Conservation (phyloP, 1,140 invertebrate species). For the Drosophila lini region DNA sequence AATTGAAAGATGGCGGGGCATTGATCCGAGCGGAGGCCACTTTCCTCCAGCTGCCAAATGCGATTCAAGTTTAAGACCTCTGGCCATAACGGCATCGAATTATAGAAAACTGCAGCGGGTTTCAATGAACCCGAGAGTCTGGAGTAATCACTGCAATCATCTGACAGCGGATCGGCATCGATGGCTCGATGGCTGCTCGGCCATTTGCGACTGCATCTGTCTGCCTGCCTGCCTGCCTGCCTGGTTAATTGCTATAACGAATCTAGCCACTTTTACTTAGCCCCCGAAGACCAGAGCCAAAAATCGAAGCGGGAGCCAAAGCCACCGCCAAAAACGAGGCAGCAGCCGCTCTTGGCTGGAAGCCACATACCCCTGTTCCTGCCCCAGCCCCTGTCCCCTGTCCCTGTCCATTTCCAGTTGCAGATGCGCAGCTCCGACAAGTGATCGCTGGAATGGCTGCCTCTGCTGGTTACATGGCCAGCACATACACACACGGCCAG, state of each 20-base stretch:
- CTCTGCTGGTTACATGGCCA: conserved; percentile 43
- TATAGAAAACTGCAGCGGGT: conserved; percentile 66
- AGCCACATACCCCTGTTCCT: conserved; percentile 8
- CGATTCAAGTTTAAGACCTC: conserved; percentile 79
- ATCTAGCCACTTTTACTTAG: conserved; percentile 76
- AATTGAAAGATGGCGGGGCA: conserved; percentile 30
- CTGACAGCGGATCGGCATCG: conserved; percentile 60
- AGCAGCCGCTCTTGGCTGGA: conserved; percentile 15
- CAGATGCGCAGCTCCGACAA: conserved; percentile 43
- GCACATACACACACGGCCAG: conserved; percentile 5
- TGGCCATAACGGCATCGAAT: conserved; percentile 58
- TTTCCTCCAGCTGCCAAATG: conserved; percentile 61
- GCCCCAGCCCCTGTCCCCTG: conserved; percentile 1
- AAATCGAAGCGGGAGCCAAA: conserved; percentile 39
- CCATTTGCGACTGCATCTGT: conserved; percentile 32
- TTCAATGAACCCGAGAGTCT: conserved; percentile 72
- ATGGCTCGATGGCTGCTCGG: conserved; percentile 48
- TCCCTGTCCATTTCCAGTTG: conserved; percentile 27
- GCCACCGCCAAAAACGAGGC: conserved; percentile 31
- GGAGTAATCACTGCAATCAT: conserved; percentile 65
- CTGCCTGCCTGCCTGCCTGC: conserved; percentile 10
- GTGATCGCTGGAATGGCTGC: conserved; percentile 38
- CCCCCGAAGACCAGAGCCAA: conserved; percentile 45
- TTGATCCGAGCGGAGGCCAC: conserved; percentile 49
- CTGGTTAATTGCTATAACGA: conserved; percentile 78